Evolutionary conservation across 2,113 vertebrate species (phyloP).

Genomic region (Rhegmatorhina hoffmannsi): DNA sequence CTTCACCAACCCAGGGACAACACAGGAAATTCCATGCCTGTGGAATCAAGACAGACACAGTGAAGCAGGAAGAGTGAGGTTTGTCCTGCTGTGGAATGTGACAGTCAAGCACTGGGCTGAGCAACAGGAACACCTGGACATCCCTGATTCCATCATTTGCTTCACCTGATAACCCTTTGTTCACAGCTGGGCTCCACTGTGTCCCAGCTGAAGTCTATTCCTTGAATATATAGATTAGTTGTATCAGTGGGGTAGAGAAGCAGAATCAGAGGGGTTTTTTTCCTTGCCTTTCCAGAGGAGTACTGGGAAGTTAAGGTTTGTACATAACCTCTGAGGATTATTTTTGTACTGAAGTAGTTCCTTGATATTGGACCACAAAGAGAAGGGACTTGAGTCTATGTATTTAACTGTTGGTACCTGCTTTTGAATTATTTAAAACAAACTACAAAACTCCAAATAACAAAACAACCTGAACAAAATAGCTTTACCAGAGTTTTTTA

Average conservation of each 20-base stretch:
- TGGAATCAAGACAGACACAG: accelerated
- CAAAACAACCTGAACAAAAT: background rate
- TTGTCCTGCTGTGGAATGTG: background rate
- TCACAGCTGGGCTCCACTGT: accelerated
- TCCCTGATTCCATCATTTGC: background rate
- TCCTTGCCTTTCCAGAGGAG: accelerated
- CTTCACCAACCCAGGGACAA: background rate
- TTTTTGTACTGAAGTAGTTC: accelerated
- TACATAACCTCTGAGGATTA: accelerated
- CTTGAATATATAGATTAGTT: background rate
- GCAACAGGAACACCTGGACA: background rate
- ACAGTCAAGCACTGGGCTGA: background rate
- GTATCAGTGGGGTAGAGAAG: accelerated
- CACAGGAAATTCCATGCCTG: background rate
- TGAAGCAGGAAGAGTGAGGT: accelerated
- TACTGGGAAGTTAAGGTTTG: background rate
- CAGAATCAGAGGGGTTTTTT: accelerated
- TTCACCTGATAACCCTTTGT: background rate
- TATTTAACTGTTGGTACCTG: background rate
- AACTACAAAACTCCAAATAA: accelerated
- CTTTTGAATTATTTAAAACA: background rate
- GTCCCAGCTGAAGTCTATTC: background rate
- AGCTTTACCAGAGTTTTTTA: background rate
- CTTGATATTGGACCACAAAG: accelerated
- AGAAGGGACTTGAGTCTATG: accelerated